Evolutionary conservation across 1,140 invertebrate genomes (phyloP), one percentile per base, ranked within the genome.

Genomic region (Sminthurinus signatus): DNA sequence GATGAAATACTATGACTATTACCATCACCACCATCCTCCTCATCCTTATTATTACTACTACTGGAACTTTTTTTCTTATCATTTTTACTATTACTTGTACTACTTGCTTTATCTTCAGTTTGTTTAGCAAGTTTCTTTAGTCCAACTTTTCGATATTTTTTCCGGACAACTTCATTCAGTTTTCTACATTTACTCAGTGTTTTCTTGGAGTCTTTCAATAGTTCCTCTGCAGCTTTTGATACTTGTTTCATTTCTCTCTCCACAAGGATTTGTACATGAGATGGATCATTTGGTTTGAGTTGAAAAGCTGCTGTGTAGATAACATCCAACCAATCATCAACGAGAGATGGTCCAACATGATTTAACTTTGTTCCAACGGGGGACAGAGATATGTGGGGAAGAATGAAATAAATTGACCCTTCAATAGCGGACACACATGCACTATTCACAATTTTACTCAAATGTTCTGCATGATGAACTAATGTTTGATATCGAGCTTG

Each of bases 161-260:
- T 52, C 3, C 3, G 21, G 23, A 23, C 50, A 5, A 52, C 12
- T 12, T 29, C 28, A 29, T 52, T 29, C 25, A 52, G n/a, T n/a
- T 52, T 52, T 27, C n/a, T 25, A 15, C 14, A 15, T n/a, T 52
- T 52, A 10, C 2, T 8, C 12, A 52, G n/a, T 27, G 50, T 52
- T 23, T 52, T 52, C 23, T 28, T 52, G 14, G 50, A 25, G 4
- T 12, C 27, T 52, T 52, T 52, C 4, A 52, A n/a, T 17, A 52
- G 23, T 10, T 27, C 21, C 25, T 52, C 50, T 28, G 50, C 21
- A 19, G 23, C 3, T 23, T 52, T 52, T 2, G 19, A 27, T 14
- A 52, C 25, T 15, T 52, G 50, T 28, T 52, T 52, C 50, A 52
- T 52, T 23, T 52, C 50, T 14, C 50, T 14, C 23, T 52, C 50